Base-by-base conservation (phyloP, 2,113 vertebrate species). In the Sisor rabdophorus region DNA sequence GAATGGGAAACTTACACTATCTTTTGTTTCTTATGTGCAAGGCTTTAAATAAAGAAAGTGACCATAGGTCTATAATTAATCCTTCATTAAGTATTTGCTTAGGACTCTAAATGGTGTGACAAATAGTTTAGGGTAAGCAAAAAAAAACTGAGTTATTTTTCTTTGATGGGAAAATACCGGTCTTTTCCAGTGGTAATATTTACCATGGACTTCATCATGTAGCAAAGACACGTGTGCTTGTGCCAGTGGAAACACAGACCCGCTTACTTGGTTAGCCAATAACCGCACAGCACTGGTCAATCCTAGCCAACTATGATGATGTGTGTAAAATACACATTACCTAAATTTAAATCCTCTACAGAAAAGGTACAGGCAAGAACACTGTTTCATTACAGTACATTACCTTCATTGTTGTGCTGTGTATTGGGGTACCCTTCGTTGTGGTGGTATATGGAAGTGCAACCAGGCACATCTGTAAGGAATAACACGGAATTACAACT, bases 381-480 rank as follows among this genome's bases (percentile, higher is more conserved):
- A 52, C 16, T 52, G 8, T 44, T 36, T n/a, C 22, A 24, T 58
- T 26, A 40, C 22, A 22, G 24, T n/a, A n/a, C 19, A 26, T 85
- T 78, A 82, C 94, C 93, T 83, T 98, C 95, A 58, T 89, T 78
- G 53, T 84, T 89, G 80, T 90, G 84, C 89, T 84, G 85, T 80
- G 91, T 80, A 87, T 89, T 71, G 76, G 89, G 76, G 74, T 94
- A 96, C 64, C 91, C 88, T 85, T 97, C 95, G 0, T 24, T 84
- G 58, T 92, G 95, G 52, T 93, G 82, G 85, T 95, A 95, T 91
- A 93, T 90, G 1, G 96, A 96, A 15, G 93, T 89, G 79, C 95
- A 97, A 69, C 93, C 92, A 74, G 96, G 91, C 86, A 93, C 91
- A 89, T 98, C 97, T 98, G 79, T 4, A 76, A 2, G 68, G 76